Percentiles rank a stretch among this genome's conserved stretches.
Conservation (phyloP, 2,888 invertebrate genomes). For the Ctenicera cuprea region DNA sequence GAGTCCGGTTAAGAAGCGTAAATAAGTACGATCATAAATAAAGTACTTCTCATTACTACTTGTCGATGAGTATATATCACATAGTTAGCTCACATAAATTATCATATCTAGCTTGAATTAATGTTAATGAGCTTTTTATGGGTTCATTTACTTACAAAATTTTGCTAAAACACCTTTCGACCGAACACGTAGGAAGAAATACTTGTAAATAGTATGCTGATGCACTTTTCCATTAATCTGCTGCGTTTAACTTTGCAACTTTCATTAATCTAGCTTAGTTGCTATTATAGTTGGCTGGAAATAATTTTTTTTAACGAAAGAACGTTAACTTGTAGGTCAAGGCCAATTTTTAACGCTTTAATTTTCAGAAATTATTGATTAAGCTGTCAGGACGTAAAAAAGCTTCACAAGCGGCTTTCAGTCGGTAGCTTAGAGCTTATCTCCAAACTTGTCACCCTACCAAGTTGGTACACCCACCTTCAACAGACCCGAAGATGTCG, state of each 20-base stretch:
- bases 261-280: too few relatives aligned
- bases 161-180: neutral
- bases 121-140: conserved; percentile 51
- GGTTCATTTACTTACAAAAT: conserved; percentile 43
- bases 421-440: conserved; percentile 50
- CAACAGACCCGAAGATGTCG: conserved; percentile 38
- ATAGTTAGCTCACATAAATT: conserved; percentile 49
- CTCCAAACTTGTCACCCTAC: conserved; percentile 47
- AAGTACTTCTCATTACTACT: conserved; percentile 49
- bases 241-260: too few relatives aligned
- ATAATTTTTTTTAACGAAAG: neutral
- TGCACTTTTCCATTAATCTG: neutral
- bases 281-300: too few relatives aligned
- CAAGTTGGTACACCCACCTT: conserved; percentile 45
- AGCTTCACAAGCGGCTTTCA: conserved; percentile 5
- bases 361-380: conserved; percentile 34
- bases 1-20: conserved; percentile 47
- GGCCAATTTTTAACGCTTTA: neutral
- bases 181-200: conserved; percentile 8
- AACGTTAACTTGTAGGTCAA: neutral
- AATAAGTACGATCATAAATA: conserved; percentile 51
- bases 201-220: too few relatives aligned
- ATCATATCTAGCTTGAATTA: conserved; percentile 46
- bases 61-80: conserved; percentile 50
- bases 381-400: conserved; percentile 27